Evolutionary conservation across 2,797 vertebrate species (phyloP).

Genomic region (Odontamblyopus lacepedii): DNA sequence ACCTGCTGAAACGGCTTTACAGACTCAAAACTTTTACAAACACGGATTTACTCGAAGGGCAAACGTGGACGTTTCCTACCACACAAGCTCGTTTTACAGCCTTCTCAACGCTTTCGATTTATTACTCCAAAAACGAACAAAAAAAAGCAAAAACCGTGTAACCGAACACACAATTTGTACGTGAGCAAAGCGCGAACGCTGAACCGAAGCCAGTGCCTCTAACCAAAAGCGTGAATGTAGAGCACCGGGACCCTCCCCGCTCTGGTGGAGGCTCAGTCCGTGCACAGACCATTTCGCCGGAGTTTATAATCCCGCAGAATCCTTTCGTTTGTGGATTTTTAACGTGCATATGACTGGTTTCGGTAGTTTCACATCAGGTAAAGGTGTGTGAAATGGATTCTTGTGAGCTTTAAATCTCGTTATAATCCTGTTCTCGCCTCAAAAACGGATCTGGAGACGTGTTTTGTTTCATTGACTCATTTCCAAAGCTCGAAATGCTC

Average conservation of each 20-base stretch:
- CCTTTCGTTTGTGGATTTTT: conserved; percentile 45
- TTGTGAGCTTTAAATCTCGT: too few relatives aligned
- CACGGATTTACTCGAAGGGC: not conserved
- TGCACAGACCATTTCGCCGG: conserved; percentile 61
- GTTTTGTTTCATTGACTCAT: too few relatives aligned
- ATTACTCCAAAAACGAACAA: not conserved
- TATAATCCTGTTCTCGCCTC: too few relatives aligned
- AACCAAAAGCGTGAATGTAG: conserved; percentile 71
- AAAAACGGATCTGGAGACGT: too few relatives aligned
- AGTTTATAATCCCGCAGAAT: conserved; percentile 40
- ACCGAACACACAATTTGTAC: not conserved
- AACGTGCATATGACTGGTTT: too few relatives aligned
- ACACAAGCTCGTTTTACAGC: not conserved
- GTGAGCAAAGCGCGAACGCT: conserved; percentile 9
- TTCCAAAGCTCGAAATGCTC: too few relatives aligned
- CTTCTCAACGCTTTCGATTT: not conserved
- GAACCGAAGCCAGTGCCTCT: conserved; percentile 65
- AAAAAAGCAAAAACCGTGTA: not conserved
- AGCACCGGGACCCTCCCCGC: too few relatives aligned
- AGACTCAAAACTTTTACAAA: too few relatives aligned
- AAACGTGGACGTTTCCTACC: not conserved
- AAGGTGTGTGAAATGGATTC: too few relatives aligned
- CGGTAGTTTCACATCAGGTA: too few relatives aligned
- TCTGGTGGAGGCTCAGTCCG: conserved; percentile 21
- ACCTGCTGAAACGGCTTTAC: too few relatives aligned